Percentiles rank a stretch among this genome's conserved stretches.
These are phyloP conservation scores for Thalassarche chlororhynchos DNA, from an alignment of 2,113 vertebrate species.

Conservation along the genomic window DNA sequence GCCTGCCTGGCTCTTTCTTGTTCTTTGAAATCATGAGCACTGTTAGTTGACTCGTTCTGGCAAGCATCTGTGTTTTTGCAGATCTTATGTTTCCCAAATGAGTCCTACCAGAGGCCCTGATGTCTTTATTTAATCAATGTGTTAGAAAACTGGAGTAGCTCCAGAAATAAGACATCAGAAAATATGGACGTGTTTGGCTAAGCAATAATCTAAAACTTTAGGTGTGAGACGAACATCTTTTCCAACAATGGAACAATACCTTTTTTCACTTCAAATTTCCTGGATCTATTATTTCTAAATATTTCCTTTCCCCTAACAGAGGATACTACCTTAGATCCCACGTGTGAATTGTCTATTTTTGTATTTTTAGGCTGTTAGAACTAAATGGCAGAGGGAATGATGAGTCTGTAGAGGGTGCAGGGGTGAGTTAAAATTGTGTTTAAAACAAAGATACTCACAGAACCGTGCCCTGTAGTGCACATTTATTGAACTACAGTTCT, in stretches of 20 bases:
- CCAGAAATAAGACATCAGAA: conserved; percentile 24
- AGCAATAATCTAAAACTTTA: not conserved
- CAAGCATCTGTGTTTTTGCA: not conserved
- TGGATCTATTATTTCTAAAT: not conserved
- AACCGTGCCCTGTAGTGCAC: not conserved
- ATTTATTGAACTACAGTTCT: not conserved
- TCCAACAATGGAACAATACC: not conserved
- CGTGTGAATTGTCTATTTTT: not conserved
- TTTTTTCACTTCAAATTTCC: not conserved
- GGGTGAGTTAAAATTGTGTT: not conserved
- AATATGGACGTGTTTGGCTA: not conserved
- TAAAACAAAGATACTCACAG: not conserved
- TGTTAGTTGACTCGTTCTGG: conserved; percentile 13
- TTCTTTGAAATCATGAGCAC: conserved; percentile 5
- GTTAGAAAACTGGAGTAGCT: not conserved
- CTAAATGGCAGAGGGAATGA: not conserved
- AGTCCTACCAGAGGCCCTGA: not conserved
- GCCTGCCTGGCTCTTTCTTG: not conserved
- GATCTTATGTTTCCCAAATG: not conserved
- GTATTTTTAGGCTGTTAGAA: not conserved
- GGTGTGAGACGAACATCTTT: not conserved
- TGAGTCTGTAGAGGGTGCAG: not conserved
- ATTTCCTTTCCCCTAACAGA: not conserved
- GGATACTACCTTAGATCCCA: not conserved
- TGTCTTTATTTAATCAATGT: conserved; percentile 27